phyloP scores from a whole-genome alignment of 2,797 vertebrate species.

The Diplodus sargus region DNA sequence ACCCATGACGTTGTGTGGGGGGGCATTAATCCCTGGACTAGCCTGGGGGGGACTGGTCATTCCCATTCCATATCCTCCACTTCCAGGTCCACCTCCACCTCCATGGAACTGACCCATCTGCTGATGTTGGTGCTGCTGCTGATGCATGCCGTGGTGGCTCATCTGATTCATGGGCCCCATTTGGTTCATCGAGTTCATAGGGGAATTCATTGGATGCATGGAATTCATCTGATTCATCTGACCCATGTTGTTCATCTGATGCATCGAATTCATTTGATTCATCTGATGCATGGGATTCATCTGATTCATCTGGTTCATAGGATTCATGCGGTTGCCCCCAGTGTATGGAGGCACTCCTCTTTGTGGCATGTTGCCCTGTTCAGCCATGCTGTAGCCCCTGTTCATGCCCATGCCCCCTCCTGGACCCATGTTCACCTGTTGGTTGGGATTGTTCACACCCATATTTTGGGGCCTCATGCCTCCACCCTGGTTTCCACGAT shows the following conservation, averaged over 20 bases:
- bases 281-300: conserved; percentile 82
- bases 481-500: conserved; percentile 88
- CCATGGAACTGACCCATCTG: conserved; percentile 78
- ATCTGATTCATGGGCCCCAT: conserved; percentile 83
- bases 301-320: conserved; percentile 81
- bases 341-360: conserved; percentile 87
- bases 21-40: conserved; percentile 90
- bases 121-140: conserved; percentile 74
- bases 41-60: conserved; percentile 94
- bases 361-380: conserved; percentile 87
- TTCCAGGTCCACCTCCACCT: conserved; percentile 70
- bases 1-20: conserved; percentile 91
- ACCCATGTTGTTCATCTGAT: conserved; percentile 80
- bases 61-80: conserved; percentile 86
- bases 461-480: conserved; percentile 87
- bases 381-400: conserved; percentile 88
- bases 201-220: conserved; percentile 75
- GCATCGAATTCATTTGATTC: conserved; percentile 71
- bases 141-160: conserved; percentile 83
- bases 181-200: conserved; percentile 76
- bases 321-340: conserved; percentile 79
- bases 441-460: conserved; percentile 84
- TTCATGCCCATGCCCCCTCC: conserved; percentile 84
- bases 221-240: conserved; percentile 80
- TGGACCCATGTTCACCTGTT: conserved; percentile 87